Evolutionary conservation across 2,797 vertebrate species (phyloP).

Genomic region (Megaceryle alcyon): DNA sequence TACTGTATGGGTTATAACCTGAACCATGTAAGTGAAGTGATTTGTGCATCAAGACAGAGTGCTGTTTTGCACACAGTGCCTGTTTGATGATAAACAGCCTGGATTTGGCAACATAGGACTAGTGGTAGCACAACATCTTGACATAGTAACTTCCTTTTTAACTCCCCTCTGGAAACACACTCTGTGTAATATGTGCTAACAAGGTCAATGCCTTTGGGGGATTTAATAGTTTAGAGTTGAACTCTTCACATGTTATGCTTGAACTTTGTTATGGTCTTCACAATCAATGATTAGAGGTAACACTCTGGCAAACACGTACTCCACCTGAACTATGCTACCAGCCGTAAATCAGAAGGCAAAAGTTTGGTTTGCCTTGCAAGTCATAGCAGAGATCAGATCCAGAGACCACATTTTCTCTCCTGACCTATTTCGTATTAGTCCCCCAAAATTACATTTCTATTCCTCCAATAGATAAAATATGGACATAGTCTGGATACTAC

Average conservation of each 20-base stretch:
- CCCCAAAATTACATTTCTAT: not conserved
- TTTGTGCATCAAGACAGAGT: not conserved
- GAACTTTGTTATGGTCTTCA: not conserved
- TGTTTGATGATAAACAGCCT: not conserved
- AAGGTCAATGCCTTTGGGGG: not conserved
- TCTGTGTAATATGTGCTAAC: not conserved
- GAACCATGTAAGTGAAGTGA: accelerated
- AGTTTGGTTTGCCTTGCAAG: not conserved
- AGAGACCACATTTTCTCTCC: not conserved
- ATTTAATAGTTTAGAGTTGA: not conserved
- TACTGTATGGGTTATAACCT: not conserved
- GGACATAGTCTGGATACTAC: not conserved
- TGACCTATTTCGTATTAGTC: not conserved
- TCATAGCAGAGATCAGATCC: not conserved
- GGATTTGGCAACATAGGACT: not conserved
- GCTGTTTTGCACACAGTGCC: not conserved
- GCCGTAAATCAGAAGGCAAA: not conserved
- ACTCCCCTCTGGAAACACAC: not conserved
- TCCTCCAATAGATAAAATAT: not conserved
- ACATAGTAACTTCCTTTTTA: not conserved
- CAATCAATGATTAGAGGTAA: not conserved
- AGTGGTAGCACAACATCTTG: not conserved
- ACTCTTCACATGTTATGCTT: not conserved
- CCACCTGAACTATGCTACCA: not conserved
- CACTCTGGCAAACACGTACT: not conserved